A percentile compares a stretch with the other conserved stretches of the same genome.
phyloP scores from a whole-genome alignment of 1,140 invertebrate species.

The Streblospio benedicti region DNA sequence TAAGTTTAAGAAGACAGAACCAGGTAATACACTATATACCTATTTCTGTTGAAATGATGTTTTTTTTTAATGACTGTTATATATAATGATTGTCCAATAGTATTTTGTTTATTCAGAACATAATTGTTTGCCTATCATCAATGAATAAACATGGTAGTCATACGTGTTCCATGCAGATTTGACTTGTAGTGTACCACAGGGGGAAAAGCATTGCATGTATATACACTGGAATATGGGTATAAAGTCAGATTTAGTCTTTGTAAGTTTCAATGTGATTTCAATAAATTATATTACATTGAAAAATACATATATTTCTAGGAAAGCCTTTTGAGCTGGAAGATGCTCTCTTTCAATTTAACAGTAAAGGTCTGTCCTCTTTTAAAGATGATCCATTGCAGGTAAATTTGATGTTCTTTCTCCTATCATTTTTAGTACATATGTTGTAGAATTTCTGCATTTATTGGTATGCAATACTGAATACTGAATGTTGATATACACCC shows the following conservation, averaged over 20 bases:
- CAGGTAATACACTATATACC: conserved; percentile 33
- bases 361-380: conserved; percentile 70
- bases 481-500: neutral
- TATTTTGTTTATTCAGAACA: no score
- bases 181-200: no score
- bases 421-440: neutral
- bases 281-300: no score
- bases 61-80: neutral
- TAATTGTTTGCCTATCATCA: no score
- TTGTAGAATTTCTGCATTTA: neutral
- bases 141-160: neutral
- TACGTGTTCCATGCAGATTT: no score
- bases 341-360: conserved; percentile 66
- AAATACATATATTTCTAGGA: neutral
- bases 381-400: conserved; percentile 66
- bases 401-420: conserved; percentile 22
- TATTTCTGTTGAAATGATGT: neutral
- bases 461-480: conserved; percentile 1
- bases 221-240: no score
- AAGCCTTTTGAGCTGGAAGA: conserved; percentile 60
- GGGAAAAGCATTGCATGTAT: no score
- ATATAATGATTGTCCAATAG: neutral
- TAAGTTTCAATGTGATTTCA: no score
- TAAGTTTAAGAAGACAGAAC: conserved; percentile 56
- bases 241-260: no score